Evolutionary conservation across 2,797 vertebrate genomes (phyloP), one percentile per base, ranked within the genome.

Genomic region (Chelonia mydas): DNA sequence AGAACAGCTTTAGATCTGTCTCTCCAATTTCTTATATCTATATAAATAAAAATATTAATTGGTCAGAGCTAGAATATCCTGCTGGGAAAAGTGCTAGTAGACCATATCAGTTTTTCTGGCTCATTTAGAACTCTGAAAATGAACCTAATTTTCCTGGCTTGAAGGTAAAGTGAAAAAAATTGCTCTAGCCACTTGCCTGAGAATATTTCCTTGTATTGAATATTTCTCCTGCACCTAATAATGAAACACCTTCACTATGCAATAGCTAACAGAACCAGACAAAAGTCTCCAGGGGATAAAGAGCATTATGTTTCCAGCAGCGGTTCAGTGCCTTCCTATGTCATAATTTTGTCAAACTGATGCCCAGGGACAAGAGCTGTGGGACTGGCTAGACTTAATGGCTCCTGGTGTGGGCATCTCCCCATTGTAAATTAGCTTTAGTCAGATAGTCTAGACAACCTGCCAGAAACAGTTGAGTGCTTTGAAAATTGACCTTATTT

Each of bases 341-440:
- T 95, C 55, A 76, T 95, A 94, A 88, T 96, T 57, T 61, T 97
- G 84, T 97, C 97, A 94, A 88, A 83, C 11, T 74, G 45, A 89
- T 96, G 90, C 94, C 88, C 95, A 79, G 90, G 90, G 86, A 93
- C 61, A 76, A 92, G 86, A 80, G 83, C 88, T 88, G 89, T 6
- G 33, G 85, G 55, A 54, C 95, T 95, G 96, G 96, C 92, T 97
- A 98, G 98, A 98, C 98, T 98, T 96, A 89, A 94, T 91, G 98
- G 96, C 57, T 96, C 97, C 98, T 95, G 50, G 74, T 90, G 57
- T 88, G 96, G 93, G 90, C 94, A 94, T 96, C 90, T 97, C 90
- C 93, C 96, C 57, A 89, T 65, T 96, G 92, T 98, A 97, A 97
- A 97, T 96, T 95, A 94, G 47, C 68, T 89, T 91, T 91, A 92